A percentile compares a stretch with the other conserved stretches of the same genome.
Evolutionary conservation across 2,797 vertebrate genomes (phyloP).

Genomic region (Cryptoblepharus egeriae): DNA sequence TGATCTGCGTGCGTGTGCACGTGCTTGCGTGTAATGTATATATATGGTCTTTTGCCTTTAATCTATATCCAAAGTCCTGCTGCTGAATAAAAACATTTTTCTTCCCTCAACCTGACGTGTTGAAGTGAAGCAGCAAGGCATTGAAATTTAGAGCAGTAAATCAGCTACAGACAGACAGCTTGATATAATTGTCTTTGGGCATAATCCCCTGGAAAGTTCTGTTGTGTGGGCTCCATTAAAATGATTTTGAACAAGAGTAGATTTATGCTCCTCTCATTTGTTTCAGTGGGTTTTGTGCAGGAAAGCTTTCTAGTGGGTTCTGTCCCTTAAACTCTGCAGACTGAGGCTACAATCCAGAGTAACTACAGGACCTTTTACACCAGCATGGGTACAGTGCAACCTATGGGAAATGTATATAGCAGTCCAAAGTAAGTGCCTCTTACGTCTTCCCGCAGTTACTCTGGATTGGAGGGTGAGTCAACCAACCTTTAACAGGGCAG

Average conservation of each 20-base stretch:
- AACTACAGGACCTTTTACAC: too few species aligned
- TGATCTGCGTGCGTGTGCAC: slow-evolving; percentile 1
- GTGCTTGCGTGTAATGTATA: too few species aligned
- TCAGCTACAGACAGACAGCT: slow-evolving; percentile 16
- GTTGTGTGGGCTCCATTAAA: neutral
- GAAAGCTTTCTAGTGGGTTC: neutral
- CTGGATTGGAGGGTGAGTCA: neutral
- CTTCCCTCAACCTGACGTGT: neutral
- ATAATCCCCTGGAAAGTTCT: neutral
- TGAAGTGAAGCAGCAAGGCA: neutral
- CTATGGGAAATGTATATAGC: too few species aligned
- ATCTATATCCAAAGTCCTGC: slow-evolving; percentile 59
- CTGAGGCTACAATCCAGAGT: neutral
- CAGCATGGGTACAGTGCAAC: too few species aligned
- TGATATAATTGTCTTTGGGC: slow-evolving; percentile 42
- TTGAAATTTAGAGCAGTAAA: slow-evolving; percentile 20
- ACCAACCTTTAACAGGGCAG: neutral
- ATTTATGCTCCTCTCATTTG: neutral
- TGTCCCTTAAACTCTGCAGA: slow-evolving; percentile 24
- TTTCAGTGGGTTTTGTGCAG: neutral
- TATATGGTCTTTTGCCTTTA: slow-evolving; percentile 59
- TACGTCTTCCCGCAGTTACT: too few species aligned
- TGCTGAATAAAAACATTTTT: slow-evolving; percentile 57
- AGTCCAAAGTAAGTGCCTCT: too few species aligned
- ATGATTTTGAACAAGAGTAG: neutral